Evolutionary conservation across 2,888 invertebrate genomes (phyloP).

Genomic region (Epiblema foenella): DNA sequence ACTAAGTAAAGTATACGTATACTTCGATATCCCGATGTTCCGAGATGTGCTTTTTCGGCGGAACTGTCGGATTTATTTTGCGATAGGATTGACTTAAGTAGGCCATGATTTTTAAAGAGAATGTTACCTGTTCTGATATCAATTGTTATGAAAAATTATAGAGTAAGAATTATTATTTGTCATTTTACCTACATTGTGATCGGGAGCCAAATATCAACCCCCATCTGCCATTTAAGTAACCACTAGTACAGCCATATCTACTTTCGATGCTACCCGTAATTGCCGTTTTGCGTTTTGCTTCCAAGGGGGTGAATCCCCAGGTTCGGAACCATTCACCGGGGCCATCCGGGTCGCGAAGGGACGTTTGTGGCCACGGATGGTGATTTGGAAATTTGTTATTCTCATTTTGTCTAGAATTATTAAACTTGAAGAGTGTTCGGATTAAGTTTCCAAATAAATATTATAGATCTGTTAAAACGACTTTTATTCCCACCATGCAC

Average conservation of each 20-base stretch:
- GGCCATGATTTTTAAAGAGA: constrained; percentile 9
- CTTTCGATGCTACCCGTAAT: no score
- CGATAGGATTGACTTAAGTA: constrained; percentile 1
- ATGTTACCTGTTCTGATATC: constrained; percentile 28
- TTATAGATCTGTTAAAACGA: constrained; percentile 28
- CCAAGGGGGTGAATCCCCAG: no score
- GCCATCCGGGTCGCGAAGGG: no score
- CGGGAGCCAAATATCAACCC: neutral
- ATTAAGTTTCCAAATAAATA: constrained; percentile 38
- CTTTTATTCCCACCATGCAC: constrained; percentile 31
- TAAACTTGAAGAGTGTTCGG: constrained; percentile 14
- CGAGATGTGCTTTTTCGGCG: constrained; percentile 23
- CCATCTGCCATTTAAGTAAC: no score
- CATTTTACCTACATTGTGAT: neutral
- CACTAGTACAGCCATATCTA: no score
- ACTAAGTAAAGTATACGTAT: neutral
- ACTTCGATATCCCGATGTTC: constrained; percentile 26
- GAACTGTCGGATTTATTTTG: constrained; percentile 27
- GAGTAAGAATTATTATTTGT: constrained; percentile 13
- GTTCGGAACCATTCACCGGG: no score
- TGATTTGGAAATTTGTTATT: neutral
- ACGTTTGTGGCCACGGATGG: no score
- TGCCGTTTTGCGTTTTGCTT: no score
- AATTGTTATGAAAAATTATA: constrained; percentile 27
- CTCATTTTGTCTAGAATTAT: neutral